Percentiles rank a stretch among this genome's conserved stretches.
These are phyloP conservation scores for Brevipalpus yothersi DNA, from an alignment of 1,140 invertebrate species.

Conservation along the genomic window DNA sequence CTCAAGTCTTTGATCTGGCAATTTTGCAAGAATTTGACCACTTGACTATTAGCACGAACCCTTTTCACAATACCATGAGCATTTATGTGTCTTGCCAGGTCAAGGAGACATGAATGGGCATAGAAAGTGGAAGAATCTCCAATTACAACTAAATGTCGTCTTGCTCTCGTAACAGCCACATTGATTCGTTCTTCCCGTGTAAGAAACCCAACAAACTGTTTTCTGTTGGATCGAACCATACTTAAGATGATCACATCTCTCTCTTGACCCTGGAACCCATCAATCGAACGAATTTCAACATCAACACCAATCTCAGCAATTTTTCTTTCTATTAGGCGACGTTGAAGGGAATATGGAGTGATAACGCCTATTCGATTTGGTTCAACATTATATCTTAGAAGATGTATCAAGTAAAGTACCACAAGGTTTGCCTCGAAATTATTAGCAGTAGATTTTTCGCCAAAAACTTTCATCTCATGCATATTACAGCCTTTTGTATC, in stretches of 20 bases:
- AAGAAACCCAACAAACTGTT: no score
- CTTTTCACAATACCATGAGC: no score
- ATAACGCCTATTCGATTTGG: constrained; percentile 29
- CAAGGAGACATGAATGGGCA: no score
- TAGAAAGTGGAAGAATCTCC: no score
- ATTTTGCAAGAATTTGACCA: no score
- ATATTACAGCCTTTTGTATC: constrained; percentile 28
- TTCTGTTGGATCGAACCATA: constrained; percentile 9
- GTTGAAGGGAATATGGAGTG: constrained; percentile 31
- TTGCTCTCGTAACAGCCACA: no score
- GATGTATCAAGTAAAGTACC: constrained; percentile 21
- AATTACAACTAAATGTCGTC: no score
- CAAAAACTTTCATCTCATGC: constrained; percentile 12
- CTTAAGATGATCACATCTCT: constrained; percentile 33
- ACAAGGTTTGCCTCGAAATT: constrained; percentile 31
- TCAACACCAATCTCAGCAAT: constrained; percentile 15
- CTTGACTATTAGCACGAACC: no score
- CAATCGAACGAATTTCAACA: constrained; percentile 29
- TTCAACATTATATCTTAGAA: constrained; percentile 23
- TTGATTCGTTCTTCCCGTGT: no score
- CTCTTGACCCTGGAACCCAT: constrained; percentile 36
- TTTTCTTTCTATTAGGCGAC: constrained; percentile 19
- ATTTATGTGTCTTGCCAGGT: no score
- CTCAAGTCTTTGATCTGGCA: no score
- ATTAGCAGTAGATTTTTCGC: constrained; percentile 21